A percentile compares a stretch with the other conserved stretches of the same genome.
Evolutionary conservation across 2,113 vertebrate genomes (phyloP).

Genomic region (Ictalurus furcatus): DNA sequence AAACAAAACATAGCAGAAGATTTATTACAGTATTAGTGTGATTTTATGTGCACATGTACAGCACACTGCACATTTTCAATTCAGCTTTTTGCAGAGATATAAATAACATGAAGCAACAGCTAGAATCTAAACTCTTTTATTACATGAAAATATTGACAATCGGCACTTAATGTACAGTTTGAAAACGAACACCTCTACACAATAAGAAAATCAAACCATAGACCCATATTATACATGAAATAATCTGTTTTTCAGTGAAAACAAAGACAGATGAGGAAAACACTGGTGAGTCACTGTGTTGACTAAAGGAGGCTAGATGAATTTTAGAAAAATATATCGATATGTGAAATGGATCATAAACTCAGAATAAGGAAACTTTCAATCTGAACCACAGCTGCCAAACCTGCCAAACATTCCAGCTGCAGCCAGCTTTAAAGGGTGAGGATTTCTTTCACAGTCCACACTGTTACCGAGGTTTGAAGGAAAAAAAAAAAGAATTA

Average conservation of each 20-base stretch:
- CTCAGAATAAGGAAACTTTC: conserved; percentile 36
- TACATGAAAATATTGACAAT: conserved; percentile 61
- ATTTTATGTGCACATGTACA: background rate
- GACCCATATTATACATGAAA: conserved; percentile 26
- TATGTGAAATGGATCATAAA: conserved; percentile 53
- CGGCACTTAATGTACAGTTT: conserved; percentile 54
- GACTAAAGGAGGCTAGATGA: conserved; percentile 23
- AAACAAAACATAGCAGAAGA: background rate
- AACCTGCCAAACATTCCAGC: conserved; percentile 10
- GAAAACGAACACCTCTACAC: conserved; percentile 48
- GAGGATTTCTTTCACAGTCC: conserved; percentile 14
- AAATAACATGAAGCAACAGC: background rate
- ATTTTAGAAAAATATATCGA: conserved; percentile 56
- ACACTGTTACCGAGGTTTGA: background rate
- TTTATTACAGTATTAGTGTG: background rate
- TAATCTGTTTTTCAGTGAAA: conserved; percentile 27
- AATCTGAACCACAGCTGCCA: conserved; percentile 17
- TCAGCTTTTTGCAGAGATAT: background rate
- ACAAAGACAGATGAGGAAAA: conserved; percentile 39
- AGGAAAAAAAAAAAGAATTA: background rate
- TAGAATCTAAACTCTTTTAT: conserved; percentile 58
- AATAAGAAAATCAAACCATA: conserved; percentile 13
- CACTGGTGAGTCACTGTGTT: conserved; percentile 33
- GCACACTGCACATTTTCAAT: background rate
- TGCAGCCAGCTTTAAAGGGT: background rate